Evolutionary conservation across 2,797 vertebrate genomes (phyloP).

Genomic region (Saxicola maurus): DNA sequence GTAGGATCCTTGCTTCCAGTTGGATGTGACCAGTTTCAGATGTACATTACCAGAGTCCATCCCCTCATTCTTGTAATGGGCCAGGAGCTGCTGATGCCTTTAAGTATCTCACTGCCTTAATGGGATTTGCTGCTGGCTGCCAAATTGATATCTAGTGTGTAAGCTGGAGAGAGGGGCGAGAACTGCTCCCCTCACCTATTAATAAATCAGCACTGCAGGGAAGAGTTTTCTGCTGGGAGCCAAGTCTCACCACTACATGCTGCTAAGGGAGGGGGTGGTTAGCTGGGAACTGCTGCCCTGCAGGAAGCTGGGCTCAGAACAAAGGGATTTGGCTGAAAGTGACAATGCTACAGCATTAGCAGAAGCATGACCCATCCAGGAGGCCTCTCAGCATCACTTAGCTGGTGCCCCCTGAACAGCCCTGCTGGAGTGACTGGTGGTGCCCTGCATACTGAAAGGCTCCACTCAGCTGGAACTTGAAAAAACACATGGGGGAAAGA

Average conservation of each 20-base stretch:
- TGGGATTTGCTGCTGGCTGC: neutral
- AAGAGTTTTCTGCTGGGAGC: neutral
- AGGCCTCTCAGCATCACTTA: neutral
- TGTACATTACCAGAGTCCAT: neutral
- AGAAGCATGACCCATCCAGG: neutral
- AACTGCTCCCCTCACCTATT: neutral
- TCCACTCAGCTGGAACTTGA: neutral
- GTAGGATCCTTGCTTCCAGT: neutral
- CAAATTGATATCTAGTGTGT: neutral
- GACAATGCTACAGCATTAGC: neutral
- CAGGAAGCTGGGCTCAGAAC: neutral
- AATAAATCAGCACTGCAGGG: neutral
- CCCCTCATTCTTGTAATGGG: neutral
- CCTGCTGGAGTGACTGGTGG: neutral
- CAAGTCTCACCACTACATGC: neutral
- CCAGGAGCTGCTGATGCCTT: neutral
- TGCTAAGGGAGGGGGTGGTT: neutral
- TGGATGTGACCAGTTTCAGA: neutral
- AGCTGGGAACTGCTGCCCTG: neutral
- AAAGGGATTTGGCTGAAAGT: neutral
- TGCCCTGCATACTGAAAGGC: neutral
- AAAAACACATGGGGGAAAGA: neutral
- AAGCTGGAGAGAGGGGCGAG: neutral
- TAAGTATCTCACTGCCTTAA: neutral
- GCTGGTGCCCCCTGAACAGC: neutral